These are phyloP conservation scores for Dasypus novemcinctus DNA, from an alignment of 2,113 vertebrate species.

Conservation along the genomic window DNA sequence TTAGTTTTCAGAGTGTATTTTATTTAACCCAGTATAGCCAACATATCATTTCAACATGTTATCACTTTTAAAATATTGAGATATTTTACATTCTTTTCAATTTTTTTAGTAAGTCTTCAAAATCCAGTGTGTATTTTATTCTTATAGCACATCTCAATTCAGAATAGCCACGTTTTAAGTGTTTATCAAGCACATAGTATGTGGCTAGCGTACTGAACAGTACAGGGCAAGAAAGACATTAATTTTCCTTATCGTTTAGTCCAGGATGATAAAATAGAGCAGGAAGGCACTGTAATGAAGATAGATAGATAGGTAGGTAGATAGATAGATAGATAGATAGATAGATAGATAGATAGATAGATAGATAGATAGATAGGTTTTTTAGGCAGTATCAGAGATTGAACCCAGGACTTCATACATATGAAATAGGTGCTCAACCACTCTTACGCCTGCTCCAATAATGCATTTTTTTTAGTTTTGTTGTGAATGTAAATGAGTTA, in stretches of 20 bases:
- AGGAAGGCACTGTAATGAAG: neutral
- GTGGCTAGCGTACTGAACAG: neutral
- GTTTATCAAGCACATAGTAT: neutral
- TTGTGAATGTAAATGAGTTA: neutral
- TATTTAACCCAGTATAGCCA: neutral
- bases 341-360: too few species aligned
- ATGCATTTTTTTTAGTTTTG: neutral
- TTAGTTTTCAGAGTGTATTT: neutral
- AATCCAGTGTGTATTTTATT: neutral
- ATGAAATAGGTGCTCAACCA: too few species aligned
- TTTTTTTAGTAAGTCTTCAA: neutral
- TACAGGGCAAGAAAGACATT: neutral
- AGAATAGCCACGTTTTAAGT: neutral
- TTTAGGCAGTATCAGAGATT: too few species aligned
- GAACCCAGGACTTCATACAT: too few species aligned
- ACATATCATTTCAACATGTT: neutral
- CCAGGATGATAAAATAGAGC: neutral
- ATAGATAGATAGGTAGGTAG: too few species aligned
- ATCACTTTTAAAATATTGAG: neutral
- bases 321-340: too few species aligned
- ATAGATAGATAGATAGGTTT: too few species aligned
- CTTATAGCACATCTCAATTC: neutral
- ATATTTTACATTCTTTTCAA: neutral
- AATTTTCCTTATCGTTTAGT: neutral
- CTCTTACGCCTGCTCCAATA: neutral